Conservation (phyloP, 2,113 vertebrate species). For the Oncorhynchus kisutch region DNA sequence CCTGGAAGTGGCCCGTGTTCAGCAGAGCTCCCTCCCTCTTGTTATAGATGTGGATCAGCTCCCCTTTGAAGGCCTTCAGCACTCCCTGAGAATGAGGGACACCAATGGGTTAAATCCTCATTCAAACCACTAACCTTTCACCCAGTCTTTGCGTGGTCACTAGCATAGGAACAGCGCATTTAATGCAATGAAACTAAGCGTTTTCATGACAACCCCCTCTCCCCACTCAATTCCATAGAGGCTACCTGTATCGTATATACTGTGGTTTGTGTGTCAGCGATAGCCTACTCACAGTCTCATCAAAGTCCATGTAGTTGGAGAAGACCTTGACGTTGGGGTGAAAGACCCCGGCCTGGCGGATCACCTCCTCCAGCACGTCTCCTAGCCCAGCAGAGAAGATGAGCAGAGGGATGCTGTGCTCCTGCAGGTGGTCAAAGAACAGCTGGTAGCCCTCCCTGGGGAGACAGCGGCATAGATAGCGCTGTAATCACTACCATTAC, state of each 20-base stretch:
- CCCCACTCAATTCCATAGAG: not conserved
- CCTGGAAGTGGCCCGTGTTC: constrained; percentile 80
- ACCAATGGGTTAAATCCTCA: not conserved
- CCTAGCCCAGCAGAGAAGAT: constrained; percentile 95
- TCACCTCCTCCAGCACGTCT: constrained; percentile 88
- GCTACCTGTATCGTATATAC: not conserved
- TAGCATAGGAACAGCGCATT: too few species aligned
- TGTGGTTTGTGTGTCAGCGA: not conserved
- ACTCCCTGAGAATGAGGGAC: constrained; percentile 72
- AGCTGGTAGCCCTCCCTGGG: constrained; percentile 81
- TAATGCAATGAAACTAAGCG: too few species aligned
- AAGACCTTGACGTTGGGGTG: constrained; percentile 86
- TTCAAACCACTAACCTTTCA: too few species aligned
- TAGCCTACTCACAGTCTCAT: constrained; percentile 76
- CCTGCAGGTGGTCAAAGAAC: constrained; percentile 81
- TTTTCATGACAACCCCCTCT: not conserved
- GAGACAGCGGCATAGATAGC: not conserved
- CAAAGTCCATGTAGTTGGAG: constrained; percentile 97
- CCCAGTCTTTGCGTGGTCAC: too few species aligned
- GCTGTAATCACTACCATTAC: not conserved
- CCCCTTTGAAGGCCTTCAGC: constrained; percentile 82
- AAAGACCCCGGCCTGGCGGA: constrained; percentile 81
- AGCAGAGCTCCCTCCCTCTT: constrained; percentile 83
- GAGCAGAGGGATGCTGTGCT: constrained; percentile 83
- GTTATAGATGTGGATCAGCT: constrained; percentile 93